Conservation (phyloP, 2,888 invertebrate species). For the Rugalucina vietnamica region DNA sequence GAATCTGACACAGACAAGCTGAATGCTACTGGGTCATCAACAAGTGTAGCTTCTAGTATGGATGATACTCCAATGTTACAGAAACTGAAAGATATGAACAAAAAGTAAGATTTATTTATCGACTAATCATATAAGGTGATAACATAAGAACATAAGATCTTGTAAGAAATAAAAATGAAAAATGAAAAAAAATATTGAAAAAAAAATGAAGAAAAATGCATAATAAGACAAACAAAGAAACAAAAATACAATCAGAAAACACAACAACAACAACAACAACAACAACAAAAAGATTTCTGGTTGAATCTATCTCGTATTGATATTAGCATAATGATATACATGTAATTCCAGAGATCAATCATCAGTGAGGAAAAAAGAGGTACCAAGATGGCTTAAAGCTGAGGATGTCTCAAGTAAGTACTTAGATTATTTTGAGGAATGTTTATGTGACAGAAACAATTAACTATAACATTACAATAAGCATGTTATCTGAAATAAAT, state of each 20-base stretch:
- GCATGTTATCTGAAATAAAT: too few relatives aligned
- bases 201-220: too few relatives aligned
- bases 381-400: conserved; percentile 77
- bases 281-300: too few relatives aligned
- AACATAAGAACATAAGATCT: background rate
- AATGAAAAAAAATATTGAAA: background rate
- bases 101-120: conserved; percentile 72
- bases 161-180: background rate
- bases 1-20: background rate
- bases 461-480: too few relatives aligned
- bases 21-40: conserved; percentile 42
- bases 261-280: too few relatives aligned
- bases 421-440: background rate
- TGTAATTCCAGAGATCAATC: conserved; percentile 67
- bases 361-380: conserved; percentile 70
- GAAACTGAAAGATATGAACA: conserved; percentile 76
- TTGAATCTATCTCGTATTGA: too few relatives aligned
- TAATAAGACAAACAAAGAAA: too few relatives aligned
- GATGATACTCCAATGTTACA: conserved; percentile 73
- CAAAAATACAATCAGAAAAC: too few relatives aligned
- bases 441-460: too few relatives aligned
- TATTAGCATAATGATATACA: too few relatives aligned
- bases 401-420: conserved; percentile 70
- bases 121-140: too few relatives aligned
- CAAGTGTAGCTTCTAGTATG: conserved; percentile 61